Conservation (phyloP, 2,113 vertebrate species). For the Orycteropus afer region DNA sequence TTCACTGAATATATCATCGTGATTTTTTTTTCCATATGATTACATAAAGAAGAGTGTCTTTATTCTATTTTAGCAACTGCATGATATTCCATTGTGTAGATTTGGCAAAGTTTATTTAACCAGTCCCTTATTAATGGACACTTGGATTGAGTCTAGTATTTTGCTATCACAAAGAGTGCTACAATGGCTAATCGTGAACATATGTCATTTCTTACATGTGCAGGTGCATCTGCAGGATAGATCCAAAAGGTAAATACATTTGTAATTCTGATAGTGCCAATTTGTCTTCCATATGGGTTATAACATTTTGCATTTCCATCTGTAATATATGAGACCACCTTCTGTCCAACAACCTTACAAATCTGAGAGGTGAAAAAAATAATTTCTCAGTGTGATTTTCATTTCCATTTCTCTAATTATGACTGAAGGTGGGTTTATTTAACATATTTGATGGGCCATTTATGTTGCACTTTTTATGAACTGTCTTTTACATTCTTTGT, state of each 20-base stretch:
- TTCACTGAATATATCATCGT: not conserved
- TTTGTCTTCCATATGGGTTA: not conserved
- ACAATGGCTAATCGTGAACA: constrained; percentile 20
- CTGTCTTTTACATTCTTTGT: not conserved
- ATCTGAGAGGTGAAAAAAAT: constrained; percentile 36
- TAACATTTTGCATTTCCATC: constrained; percentile 31
- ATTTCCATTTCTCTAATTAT: not conserved
- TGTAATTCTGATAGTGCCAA: not conserved
- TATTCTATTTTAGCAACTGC: constrained; percentile 1
- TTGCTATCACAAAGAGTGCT: constrained; percentile 3
- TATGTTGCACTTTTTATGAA: not conserved
- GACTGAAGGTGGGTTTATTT: not conserved
- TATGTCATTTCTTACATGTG: constrained; percentile 3
- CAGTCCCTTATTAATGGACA: not conserved
- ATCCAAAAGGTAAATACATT: constrained; percentile 50
- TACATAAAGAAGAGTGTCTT: not conserved
- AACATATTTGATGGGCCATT: constrained; percentile 1
- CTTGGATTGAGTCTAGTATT: not conserved
- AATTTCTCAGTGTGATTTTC: not conserved
- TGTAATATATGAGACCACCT: not conserved
- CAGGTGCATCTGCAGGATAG: not conserved
- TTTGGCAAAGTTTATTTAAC: constrained; percentile 16
- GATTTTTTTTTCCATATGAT: not conserved
- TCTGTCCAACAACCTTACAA: not conserved
- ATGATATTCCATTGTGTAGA: not conserved